phyloP scores from a whole-genome alignment of 2,797 vertebrate species.

The Semotilus atromaculatus region DNA sequence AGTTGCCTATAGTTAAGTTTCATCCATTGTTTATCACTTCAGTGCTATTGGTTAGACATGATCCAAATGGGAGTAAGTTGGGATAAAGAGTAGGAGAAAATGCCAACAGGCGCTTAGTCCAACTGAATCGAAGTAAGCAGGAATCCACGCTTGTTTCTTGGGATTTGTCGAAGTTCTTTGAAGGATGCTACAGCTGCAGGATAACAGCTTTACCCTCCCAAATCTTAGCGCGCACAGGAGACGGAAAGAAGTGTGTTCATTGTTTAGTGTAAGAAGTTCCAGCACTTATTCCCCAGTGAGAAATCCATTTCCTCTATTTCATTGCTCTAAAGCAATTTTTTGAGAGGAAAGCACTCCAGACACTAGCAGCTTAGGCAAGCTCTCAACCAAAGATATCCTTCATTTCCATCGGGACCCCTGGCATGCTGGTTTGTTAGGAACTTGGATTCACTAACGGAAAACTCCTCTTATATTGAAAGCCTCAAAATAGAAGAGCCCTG shows the following conservation, averaged over 20 bases:
- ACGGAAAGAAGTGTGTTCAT: slow-evolving; percentile 20
- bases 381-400: slow-evolving; percentile 37
- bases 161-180: slow-evolving; percentile 35
- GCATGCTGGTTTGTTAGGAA: slow-evolving; percentile 35
- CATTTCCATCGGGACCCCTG: slow-evolving; percentile 40
- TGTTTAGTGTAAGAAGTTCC: slow-evolving; percentile 42
- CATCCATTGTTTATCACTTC: slow-evolving; percentile 28
- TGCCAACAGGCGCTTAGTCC: slow-evolving; percentile 9
- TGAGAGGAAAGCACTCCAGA: slow-evolving; percentile 23
- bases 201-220: slow-evolving; percentile 42
- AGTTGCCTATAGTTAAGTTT: slow-evolving; percentile 1
- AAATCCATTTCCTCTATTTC: slow-evolving; percentile 54
- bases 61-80: slow-evolving; percentile 12
- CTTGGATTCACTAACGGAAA: slow-evolving; percentile 50
- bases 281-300: slow-evolving; percentile 51
- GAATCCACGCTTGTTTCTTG: slow-evolving; percentile 27
- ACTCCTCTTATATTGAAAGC: slow-evolving; percentile 39
- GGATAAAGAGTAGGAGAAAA: slow-evolving; percentile 22
- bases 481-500: slow-evolving; percentile 40
- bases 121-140: slow-evolving; percentile 19
- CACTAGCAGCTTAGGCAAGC: slow-evolving; percentile 28
- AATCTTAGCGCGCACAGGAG: slow-evolving; percentile 18
- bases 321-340: slow-evolving; percentile 42
- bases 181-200: slow-evolving; percentile 41
- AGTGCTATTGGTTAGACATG: slow-evolving; percentile 6